Base-by-base conservation (phyloP, 2,888 invertebrate genomes). In the Melanostoma scalare region DNA sequence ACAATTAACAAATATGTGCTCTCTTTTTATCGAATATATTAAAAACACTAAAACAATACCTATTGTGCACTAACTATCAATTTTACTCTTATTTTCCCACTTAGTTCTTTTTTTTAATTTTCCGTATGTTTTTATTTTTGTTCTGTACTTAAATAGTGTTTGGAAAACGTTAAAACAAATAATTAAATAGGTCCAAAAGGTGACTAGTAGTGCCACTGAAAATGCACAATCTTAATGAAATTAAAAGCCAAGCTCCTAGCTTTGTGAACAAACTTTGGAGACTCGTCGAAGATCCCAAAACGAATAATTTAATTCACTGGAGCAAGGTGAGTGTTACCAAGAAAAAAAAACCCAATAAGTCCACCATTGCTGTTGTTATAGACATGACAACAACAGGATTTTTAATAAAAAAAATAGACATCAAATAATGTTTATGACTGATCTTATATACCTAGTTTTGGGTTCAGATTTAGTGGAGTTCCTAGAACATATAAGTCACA, bases 241-340 rank as follows among this genome's bases (percentile, higher is more conserved):
- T 87, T 6, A 88, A 88, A 33, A 86, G 89, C 60, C 91, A 91
- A 48, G 96, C 98, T 87, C 97, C 98, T 88, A 98, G 98, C 36
- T 99, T 99, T 92, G 93, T 99, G 88, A 96, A 95, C 63, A 99
- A 99, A 92, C 92, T 99, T 85, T 98, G 98, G 98, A 96, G 96
- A 91, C 94, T 99, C 90, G 98, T 99, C 50, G 97, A 98, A 91
- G 98, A 98, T 93, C 93, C 95, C 30, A 94, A 94, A 88, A 97
- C 96, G 58, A 95, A 98, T 92, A 94, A 97, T 92, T 93, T 98
- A 89, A 98, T 99, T 91, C 95, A 95, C 89, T 99, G 98, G 98
- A 96, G 95, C 90, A 93, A 95, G 90, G 98, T 98, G 93, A 94
- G 95, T 94, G 46, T 0, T 4, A 4, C 20, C 6, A n/a, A 6